Conservation (phyloP, 2,797 vertebrate genomes). For the Phoxinus dragarum region DNA sequence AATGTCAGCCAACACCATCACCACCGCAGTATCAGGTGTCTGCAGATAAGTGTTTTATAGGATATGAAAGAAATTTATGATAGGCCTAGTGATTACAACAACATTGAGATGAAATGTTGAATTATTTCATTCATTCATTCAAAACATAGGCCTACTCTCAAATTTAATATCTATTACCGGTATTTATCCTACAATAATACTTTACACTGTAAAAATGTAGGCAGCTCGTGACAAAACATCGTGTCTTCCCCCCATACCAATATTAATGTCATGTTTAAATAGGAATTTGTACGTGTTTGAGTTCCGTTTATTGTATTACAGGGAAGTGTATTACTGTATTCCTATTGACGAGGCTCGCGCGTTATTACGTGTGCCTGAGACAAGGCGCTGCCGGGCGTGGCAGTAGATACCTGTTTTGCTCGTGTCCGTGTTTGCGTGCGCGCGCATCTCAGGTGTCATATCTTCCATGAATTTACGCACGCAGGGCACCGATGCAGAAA, state of each 20-base stretch:
- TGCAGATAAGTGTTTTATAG: neutral
- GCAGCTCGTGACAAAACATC: neutral
- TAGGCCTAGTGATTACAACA: neutral
- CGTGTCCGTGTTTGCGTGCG: neutral
- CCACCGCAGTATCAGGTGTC: conserved; percentile 48
- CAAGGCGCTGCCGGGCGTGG: conserved; percentile 22
- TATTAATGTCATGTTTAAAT: neutral
- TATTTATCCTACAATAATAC: neutral
- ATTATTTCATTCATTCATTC: neutral
- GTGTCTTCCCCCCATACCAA: neutral
- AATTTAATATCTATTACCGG: neutral
- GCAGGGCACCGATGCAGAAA: neutral
- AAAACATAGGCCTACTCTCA: too few species aligned
- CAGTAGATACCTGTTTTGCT: conserved; percentile 26
- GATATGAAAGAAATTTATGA: neutral
- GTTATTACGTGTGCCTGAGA: neutral
- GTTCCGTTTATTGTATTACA: neutral
- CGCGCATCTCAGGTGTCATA: neutral
- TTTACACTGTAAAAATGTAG: neutral
- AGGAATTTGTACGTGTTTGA: neutral
- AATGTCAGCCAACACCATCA: conserved; percentile 13
- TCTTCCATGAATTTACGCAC: neutral
- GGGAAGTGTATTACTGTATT: neutral
- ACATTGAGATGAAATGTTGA: too few species aligned
- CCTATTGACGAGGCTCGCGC: neutral